Base-by-base conservation (phyloP, 1,140 invertebrate genomes). In the Pseudomyrmex cubaensis region DNA sequence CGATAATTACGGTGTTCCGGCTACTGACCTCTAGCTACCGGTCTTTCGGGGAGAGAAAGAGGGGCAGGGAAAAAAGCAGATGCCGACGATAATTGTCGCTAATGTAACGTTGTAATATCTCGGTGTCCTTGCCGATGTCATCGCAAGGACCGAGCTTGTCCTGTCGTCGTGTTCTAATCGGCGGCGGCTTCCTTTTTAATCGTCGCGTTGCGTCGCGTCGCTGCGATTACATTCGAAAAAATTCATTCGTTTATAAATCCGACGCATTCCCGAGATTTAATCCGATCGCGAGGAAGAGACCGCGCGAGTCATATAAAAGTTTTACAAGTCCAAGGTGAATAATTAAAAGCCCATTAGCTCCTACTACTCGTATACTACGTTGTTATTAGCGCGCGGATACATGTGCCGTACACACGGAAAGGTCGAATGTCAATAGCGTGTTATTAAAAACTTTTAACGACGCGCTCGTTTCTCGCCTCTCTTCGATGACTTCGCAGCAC, bases 1-100 rank as follows among this genome's bases (percentile, higher is more conserved):
- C 85, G 84, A 89, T 89, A 89, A 89, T 90, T 90, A 88, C 78
- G 54, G 86, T 86, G 82, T 78, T 84, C 82, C 88, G 70, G 87
- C 88, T 88, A 85, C 82, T 63, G 89, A 87, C 84, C 82, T 88
- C 74, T 57, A 59, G 87, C 87, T 89, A 89, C 87, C 87, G 86
- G 87, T 88, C 83, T 88, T 88, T 61, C 83, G 35, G 56, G 15
- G 35, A 46, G 15, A 7, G 25, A 25, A 57, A 52, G 35, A 35
- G 35, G 5, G 35, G 35, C 35, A 35, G 35, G 0, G 35, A 35
- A 63, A 63, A 52, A 73, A 56, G 52, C 4, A 22, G 10, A 10
- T 57, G 50, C 63, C n/a, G 44, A 72, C 54, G 54, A 80, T 80
- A 80, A 80, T 80, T 56, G 67, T 35, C 20, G 15, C 54, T 80